Conservation (phyloP, 2,113 vertebrate species). For the Oncorhynchus tshawytscha region DNA sequence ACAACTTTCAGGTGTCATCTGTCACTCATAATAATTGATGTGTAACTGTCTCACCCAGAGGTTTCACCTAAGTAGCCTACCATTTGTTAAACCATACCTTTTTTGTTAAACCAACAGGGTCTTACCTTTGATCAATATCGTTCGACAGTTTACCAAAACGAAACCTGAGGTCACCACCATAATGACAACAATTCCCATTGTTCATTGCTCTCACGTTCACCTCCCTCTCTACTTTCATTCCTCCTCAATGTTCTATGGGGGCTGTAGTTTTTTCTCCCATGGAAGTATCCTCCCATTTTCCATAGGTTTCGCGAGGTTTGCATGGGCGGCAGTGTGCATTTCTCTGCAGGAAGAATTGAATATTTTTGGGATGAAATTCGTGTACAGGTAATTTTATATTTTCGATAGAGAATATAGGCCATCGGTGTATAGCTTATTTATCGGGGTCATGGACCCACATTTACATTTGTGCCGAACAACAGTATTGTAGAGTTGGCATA, state of each 20-base stretch:
- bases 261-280: constrained; percentile 31
- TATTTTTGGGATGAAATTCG: constrained; percentile 64
- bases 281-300: constrained; percentile 37
- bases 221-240: neutral
- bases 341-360: constrained; percentile 47
- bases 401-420: neutral
- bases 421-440: neutral
- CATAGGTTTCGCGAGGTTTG: constrained; percentile 66
- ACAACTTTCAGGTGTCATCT: no score
- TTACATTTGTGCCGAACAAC: constrained; percentile 36
- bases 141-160: neutral
- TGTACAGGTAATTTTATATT: constrained; percentile 60
- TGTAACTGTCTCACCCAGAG: no score
- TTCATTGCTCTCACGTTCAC: constrained; percentile 13
- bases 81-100: no score
- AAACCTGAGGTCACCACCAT: neutral
- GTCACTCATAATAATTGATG: no score
- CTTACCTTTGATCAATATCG: neutral
- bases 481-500: constrained; percentile 55
- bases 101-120: no score
- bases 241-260: constrained; percentile 36
- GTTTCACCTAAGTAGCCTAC: no score
- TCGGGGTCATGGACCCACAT: neutral
- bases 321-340: constrained; percentile 37
- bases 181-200: constrained; percentile 45